Percentiles rank a stretch among this genome's conserved stretches.
Evolutionary conservation across 2,113 vertebrate genomes (phyloP).

Genomic region (Thermophis baileyi): DNA sequence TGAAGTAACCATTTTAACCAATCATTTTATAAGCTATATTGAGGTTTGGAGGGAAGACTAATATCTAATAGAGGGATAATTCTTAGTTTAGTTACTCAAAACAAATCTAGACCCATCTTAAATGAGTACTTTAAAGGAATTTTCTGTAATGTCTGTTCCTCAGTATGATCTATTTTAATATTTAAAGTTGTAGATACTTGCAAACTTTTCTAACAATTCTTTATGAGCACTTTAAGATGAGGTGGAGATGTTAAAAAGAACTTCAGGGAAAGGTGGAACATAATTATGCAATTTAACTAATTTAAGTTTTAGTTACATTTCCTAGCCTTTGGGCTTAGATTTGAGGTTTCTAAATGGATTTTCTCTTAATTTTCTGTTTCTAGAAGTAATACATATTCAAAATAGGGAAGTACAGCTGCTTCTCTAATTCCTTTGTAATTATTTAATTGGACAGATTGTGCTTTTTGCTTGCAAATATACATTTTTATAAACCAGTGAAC

Average conservation of each 20-base stretch:
- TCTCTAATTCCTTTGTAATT: neutral
- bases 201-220: neutral
- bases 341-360: neutral
- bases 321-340: neutral
- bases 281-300: neutral
- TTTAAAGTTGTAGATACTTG: neutral
- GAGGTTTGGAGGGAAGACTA: neutral
- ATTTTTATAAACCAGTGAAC: neutral
- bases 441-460: neutral
- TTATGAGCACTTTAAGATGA: slow-evolving; percentile 1
- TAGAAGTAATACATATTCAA: neutral
- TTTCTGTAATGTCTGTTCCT: neutral
- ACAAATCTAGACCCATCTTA: neutral
- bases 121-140: neutral
- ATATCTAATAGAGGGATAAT: neutral
- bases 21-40: neutral
- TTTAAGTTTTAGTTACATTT: neutral
- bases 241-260: neutral
- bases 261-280: neutral
- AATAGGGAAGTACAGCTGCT: neutral
- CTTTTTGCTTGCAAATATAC: neutral
- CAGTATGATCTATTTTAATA: neutral
- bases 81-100: neutral
- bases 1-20: neutral
- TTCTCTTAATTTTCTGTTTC: neutral